Conservation (phyloP, 2,113 vertebrate genomes). For the Conger conger region DNA sequence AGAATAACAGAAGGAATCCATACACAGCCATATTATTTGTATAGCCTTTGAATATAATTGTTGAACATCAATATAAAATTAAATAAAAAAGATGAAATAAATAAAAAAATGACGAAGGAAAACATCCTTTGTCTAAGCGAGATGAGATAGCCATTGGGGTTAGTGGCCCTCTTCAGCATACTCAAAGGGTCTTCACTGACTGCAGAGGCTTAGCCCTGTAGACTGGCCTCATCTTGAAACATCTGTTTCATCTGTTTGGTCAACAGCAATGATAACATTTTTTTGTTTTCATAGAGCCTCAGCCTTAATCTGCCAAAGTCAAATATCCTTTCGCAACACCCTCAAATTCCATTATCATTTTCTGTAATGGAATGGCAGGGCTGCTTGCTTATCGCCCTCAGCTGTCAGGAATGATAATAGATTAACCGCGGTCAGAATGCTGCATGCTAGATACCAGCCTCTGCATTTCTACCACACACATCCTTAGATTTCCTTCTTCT, state of each 20-base stretch:
- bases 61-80: no score
- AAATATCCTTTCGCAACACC: slow-evolving; percentile 37
- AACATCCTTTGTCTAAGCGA: no score
- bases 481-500: not conserved
- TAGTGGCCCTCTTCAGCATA: not conserved
- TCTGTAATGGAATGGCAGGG: slow-evolving; percentile 35
- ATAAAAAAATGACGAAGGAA: no score
- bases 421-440: slow-evolving; percentile 31
- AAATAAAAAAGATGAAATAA: no score
- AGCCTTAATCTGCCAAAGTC: slow-evolving; percentile 37
- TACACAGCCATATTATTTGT: no score
- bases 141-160: no score
- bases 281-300: slow-evolving; percentile 28
- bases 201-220: slow-evolving; percentile 12
- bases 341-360: slow-evolving; percentile 39
- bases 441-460: slow-evolving; percentile 3
- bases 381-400: slow-evolving; percentile 32
- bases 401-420: slow-evolving; percentile 39
- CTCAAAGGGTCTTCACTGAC: slow-evolving; percentile 1
- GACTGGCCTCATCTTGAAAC: slow-evolving; percentile 14
- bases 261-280: slow-evolving; percentile 34
- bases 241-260: slow-evolving; percentile 33
- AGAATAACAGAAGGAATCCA: no score
- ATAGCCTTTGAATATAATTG: no score
- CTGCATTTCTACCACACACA: not conserved